A percentile compares a stretch with the other conserved stretches of the same genome.
These are phyloP conservation scores for Peromyscus leucopus DNA, from an alignment of 2,113 vertebrate genomes.

Conservation along the genomic window DNA sequence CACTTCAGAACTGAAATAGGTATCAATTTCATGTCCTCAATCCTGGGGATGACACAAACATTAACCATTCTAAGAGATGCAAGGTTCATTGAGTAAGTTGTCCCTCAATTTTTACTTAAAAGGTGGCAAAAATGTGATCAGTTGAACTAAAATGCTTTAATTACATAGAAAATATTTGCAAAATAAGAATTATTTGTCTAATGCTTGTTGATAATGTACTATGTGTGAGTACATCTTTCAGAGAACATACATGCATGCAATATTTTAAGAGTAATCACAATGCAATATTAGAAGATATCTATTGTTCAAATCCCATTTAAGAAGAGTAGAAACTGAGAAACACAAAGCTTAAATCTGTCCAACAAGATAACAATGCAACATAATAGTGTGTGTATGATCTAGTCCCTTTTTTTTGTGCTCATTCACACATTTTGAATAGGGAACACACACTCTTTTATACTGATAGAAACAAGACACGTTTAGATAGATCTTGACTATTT, in stretches of 20 bases:
- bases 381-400: background rate
- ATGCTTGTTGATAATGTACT: background rate
- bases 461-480: constrained; percentile 28
- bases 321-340: background rate
- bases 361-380: background rate
- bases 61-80: background rate
- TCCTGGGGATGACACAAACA: background rate
- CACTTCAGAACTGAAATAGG: background rate
- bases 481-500: constrained; percentile 19
- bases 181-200: background rate
- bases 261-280: background rate
- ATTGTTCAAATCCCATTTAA: background rate
- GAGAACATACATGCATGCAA: background rate
- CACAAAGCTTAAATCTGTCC: constrained; percentile 1
- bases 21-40: background rate
- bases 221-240: background rate
- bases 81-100: background rate
- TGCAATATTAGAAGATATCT: background rate
- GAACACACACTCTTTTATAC: background rate
- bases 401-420: background rate
- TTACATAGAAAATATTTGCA: background rate
- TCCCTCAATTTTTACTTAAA: constrained; percentile 3
- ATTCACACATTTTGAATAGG: constrained; percentile 5
- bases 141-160: constrained; percentile 56
- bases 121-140: background rate